Conservation (phyloP, 2,113 vertebrate genomes). For the Toxotes jaculatrix region DNA sequence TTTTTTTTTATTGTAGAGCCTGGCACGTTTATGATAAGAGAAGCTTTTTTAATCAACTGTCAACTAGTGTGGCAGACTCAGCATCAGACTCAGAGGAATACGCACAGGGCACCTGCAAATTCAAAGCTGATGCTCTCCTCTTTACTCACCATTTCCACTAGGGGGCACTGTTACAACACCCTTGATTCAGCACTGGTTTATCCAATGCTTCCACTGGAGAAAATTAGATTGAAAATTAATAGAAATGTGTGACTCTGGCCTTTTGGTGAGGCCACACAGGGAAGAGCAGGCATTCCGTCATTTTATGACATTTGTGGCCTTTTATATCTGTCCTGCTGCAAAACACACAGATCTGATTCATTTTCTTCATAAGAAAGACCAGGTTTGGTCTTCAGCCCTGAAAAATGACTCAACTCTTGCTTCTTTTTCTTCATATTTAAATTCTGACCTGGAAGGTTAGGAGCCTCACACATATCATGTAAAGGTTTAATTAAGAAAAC, state of each 20-base stretch:
- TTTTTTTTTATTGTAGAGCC: not conserved
- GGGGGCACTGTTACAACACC: slow-evolving; percentile 80
- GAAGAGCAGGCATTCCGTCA: slow-evolving; percentile 38
- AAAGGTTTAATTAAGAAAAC: slow-evolving; percentile 50
- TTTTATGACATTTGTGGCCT: slow-evolving; percentile 41
- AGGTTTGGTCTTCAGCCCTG: not conserved
- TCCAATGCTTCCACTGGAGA: not conserved
- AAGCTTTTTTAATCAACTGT: not conserved
- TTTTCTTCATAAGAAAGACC: too few species aligned
- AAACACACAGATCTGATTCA: not conserved
- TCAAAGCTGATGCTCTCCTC: not conserved
- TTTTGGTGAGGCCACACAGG: slow-evolving; percentile 37
- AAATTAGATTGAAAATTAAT: slow-evolving; percentile 26
- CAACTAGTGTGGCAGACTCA: not conserved
- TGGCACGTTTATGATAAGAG: not conserved
- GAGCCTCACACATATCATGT: slow-evolving; percentile 6
- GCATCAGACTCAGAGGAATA: not conserved
- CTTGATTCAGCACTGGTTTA: not conserved
- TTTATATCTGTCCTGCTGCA: slow-evolving; percentile 35
- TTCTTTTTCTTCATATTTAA: slow-evolving; percentile 11
- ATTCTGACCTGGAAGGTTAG: slow-evolving; percentile 26
- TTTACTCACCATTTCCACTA: slow-evolving; percentile 29
- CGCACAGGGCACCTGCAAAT: not conserved
- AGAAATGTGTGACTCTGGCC: slow-evolving; percentile 45
- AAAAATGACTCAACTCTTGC: not conserved